Conservation (phyloP, 2,888 invertebrate genomes). For the Drosophila kambysellisi region DNA sequence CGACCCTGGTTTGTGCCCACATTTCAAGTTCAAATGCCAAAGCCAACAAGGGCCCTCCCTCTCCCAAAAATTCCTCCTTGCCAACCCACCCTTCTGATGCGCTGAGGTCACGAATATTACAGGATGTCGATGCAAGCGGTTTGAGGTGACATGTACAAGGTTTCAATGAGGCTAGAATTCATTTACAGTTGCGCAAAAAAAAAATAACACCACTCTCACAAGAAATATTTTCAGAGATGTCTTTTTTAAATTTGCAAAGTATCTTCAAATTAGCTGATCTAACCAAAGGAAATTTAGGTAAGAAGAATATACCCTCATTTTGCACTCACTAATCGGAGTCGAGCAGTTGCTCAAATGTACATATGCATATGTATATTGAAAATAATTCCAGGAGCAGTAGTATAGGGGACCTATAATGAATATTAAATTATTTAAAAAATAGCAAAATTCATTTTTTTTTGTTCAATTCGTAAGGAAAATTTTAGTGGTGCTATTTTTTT, state of each 20-base stretch:
- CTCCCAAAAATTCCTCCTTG: neutral
- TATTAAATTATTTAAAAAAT: neutral
- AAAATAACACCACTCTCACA: neutral
- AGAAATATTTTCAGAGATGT: neutral
- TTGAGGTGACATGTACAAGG: neutral
- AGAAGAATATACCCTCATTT: no score
- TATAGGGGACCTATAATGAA: no score
- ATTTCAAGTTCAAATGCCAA: conserved; percentile 63
- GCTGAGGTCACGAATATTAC: conserved; percentile 50
- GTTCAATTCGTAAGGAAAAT: neutral
- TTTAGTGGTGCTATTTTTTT: neutral
- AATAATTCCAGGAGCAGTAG: no score
- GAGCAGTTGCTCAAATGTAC: no score
- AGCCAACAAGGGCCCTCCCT: neutral
- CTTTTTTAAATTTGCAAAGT: neutral
- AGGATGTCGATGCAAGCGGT: conserved; percentile 3
- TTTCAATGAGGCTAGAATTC: neutral
- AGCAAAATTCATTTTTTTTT: neutral
- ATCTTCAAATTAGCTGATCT: neutral
- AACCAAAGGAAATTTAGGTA: neutral
- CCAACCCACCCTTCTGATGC: neutral
- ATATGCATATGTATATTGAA: no score
- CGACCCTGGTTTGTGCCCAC: conserved; percentile 25
- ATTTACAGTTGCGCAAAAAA: neutral
- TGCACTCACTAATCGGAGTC: no score